Base-by-base conservation (phyloP, 2,797 vertebrate genomes). In the Acanthurus tractus region DNA sequence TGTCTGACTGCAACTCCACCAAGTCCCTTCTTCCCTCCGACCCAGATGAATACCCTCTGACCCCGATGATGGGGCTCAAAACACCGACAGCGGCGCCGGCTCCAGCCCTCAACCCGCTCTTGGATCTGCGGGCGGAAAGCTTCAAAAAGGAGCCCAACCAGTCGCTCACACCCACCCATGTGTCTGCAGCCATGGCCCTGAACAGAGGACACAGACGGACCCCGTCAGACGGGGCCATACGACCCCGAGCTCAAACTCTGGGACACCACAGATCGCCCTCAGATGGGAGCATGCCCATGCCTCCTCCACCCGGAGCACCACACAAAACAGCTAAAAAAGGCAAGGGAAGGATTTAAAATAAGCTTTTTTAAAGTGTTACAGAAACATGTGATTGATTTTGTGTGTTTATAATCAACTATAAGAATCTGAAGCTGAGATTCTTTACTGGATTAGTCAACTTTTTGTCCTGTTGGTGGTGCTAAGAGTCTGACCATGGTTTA, bases 1-100 rank as follows among this genome's bases (percentile, higher is more conserved):
- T 97, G 70, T 97, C 96, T 0, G 97, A 98, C 92, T 97, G 97
- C 92, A 97, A 97, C 94, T 97, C 97, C 89, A 97, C 96, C 67
- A 96, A 96, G 48, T 97, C 96, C 18, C 94, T 98, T 25, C 93
- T 98, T 55, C 96, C 95, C 81, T 97, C 96, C 0, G 97, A 97
- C 90, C 95, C 95, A 0, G 96, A 97, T 0, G 96, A 97, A 17
- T 93, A 82, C 25, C 74, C 93, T 17, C 29, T 77, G 46, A 93
- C 93, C 22, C 91, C 92, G 0, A 8, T 57, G 50, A 63, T 65
- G 3, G 86, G 89, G 64, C 5, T 75, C 52, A 89, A 89, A 67
- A 85, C 70, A 0, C 88, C 91, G 0, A 77, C 49, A 1, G 54
- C 63, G 0, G 54, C 87, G 1, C 79, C 84, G 0, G 66, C 86